These are phyloP conservation scores for Pangasianodon gigas DNA, from an alignment of 2,113 vertebrate genomes.

Conservation along the genomic window DNA sequence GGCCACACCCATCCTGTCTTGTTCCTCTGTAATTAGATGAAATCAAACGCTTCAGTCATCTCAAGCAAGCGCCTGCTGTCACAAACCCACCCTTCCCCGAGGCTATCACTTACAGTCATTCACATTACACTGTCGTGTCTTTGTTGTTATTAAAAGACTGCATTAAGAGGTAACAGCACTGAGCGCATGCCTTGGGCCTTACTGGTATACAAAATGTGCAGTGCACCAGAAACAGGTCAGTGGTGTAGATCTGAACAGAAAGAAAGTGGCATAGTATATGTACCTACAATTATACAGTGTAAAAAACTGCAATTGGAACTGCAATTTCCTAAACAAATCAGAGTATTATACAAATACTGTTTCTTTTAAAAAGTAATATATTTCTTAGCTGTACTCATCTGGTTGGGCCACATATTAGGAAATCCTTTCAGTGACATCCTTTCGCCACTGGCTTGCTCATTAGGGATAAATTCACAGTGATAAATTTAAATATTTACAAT, in stretches of 20 bases:
- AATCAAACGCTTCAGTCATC: constrained; percentile 33
- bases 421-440: neutral
- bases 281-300: neutral
- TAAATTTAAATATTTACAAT: no score
- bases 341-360: neutral
- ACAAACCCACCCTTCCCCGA: constrained; percentile 9
- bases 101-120: constrained; percentile 13
- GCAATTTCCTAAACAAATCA: neutral
- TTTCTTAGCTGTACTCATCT: neutral
- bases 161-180: constrained; percentile 1
- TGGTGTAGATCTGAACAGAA: neutral
- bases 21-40: constrained; percentile 37
- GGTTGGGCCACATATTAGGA: neutral
- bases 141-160: constrained; percentile 32
- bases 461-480: no score
- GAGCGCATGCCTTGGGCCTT: neutral
- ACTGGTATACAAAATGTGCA: neutral
- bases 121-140: neutral
- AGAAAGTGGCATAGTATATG: neutral
- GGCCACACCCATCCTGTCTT: constrained; percentile 7
- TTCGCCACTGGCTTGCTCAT: no score
- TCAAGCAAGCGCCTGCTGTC: neutral
- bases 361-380: neutral
- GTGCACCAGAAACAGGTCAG: neutral
- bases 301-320: neutral